Evolutionary conservation across 2,888 invertebrate species (phyloP), one percentile per base, ranked within the genome.

Genomic region (Heteromurus nitidus): DNA sequence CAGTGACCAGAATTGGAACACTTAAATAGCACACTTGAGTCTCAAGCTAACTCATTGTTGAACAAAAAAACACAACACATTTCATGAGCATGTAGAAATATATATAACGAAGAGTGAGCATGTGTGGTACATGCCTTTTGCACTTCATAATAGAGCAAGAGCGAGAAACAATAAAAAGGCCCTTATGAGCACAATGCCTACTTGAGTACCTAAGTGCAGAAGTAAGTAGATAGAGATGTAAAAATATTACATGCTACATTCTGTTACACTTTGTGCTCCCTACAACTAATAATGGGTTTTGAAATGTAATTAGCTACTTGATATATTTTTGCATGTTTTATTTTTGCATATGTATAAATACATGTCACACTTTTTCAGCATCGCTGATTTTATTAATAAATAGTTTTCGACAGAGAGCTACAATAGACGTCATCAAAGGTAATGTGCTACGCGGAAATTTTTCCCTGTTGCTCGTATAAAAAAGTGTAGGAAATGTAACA

Each of bases 1-100:
- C 80, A 80, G 31, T 68, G 68, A 73, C 80, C 80, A 80, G 80
- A 80, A 80, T 80, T 80, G 73, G 80, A 80, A 73, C 80, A 80
- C 67, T 47, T 80, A 80, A 80, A 80, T 80, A 73, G 80, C 73
- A 73, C 73, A 80, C 73, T 65, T 55, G 50, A 18, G 50, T 50
- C 55, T 55, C 55, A 22, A 3, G 16, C 20, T 22, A 11, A 24
- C 22, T 3, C 58, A 50, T 77, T 47, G 68, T 75, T 67, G 75
- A 75, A 74, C 31, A 36, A 28, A 50, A n/a, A 47, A 47, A 11
- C 11, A 47, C n/a, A 13, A 36, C 5, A 60, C 28, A 60, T 26
- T 22, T 44, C 24, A 67, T 36, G 24, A 16, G 67, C 13, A 67
- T n/a, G 11, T 44, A 26, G 30, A 55, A n/a, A n/a, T n/a, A n/a